phyloP scores from a whole-genome alignment of 2,113 vertebrate species.

The Cyprinodon brontotheroides region DNA sequence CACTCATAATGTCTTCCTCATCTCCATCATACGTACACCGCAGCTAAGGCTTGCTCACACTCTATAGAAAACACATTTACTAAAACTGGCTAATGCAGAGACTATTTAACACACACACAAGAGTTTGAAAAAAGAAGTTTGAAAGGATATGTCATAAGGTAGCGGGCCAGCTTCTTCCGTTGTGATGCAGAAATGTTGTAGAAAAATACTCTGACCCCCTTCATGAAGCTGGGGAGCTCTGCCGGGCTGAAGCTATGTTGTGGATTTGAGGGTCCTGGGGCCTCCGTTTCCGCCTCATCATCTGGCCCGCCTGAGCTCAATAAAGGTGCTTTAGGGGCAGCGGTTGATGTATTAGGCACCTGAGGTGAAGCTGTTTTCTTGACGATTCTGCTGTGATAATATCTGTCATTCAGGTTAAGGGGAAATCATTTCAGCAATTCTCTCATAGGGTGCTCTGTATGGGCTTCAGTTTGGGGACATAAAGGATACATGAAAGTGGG shows the following conservation, averaged over 20 bases:
- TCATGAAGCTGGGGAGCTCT: slow-evolving; percentile 73
- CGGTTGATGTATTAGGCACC: not conserved
- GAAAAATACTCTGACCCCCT: slow-evolving; percentile 78
- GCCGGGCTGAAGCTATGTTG: not conserved
- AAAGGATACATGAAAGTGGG: slow-evolving; percentile 90
- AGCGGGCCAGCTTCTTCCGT: slow-evolving; percentile 75
- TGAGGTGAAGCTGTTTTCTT: slow-evolving; percentile 35
- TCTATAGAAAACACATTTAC: not conserved
- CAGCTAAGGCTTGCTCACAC: slow-evolving; percentile 65
- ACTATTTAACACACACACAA: not conserved
- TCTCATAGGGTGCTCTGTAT: not conserved
- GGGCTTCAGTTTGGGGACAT: not conserved
- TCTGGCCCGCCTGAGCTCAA: not conserved
- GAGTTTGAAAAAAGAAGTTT: not conserved
- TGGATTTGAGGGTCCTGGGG: not conserved
- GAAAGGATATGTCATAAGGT: slow-evolving; percentile 84
- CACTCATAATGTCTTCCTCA: slow-evolving; percentile 77
- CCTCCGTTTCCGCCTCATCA: not conserved
- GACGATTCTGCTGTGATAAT: slow-evolving; percentile 71
- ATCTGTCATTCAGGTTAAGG: slow-evolving; percentile 69
- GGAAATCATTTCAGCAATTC: not conserved
- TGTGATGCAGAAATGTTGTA: slow-evolving; percentile 78
- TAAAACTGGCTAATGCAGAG: not conserved
- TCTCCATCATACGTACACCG: slow-evolving; percentile 78
- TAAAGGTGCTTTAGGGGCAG: slow-evolving; percentile 5